These are phyloP conservation scores for Stichopus horrens DNA, from an alignment of 53 echinoderm and acorn worm species.

Conservation along the genomic window DNA sequence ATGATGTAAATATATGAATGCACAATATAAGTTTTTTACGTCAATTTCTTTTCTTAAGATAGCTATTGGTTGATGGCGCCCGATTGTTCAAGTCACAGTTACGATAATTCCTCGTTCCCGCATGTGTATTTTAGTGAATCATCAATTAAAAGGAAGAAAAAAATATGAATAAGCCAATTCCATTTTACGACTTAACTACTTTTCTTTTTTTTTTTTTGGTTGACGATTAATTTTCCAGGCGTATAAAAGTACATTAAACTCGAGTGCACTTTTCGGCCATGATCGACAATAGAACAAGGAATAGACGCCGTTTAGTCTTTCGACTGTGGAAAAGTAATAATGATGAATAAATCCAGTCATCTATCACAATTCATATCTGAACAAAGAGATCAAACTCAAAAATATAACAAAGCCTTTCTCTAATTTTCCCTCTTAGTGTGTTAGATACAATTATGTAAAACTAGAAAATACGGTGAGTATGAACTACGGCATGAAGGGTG, in stretches of 20 bases:
- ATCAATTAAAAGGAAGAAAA: neutral
- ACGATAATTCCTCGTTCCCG: neutral
- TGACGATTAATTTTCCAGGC: neutral
- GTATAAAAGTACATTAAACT: slow-evolving; percentile 20
- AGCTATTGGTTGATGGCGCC: neutral
- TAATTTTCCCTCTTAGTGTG: neutral
- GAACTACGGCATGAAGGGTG: too few species aligned
- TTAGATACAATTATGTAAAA: neutral
- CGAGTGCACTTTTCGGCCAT: slow-evolving; percentile 9
- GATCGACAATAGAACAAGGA: neutral
- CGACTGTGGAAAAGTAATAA: neutral
- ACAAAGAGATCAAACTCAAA: neutral
- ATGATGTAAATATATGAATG: too few species aligned
- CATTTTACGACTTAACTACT: neutral
- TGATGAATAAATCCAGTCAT: neutral
- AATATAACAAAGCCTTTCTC: neutral
- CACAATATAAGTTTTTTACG: neutral
- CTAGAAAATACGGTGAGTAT: too few species aligned
- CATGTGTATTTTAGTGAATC: neutral
- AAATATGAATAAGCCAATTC: neutral
- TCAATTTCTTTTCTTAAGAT: neutral
- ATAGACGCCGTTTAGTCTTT: neutral
- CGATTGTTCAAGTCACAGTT: neutral
- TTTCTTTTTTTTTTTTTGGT: neutral
- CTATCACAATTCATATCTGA: neutral